Evolutionary conservation across 1,140 invertebrate species (phyloP).

Genomic region (Danaus plexippus): DNA sequence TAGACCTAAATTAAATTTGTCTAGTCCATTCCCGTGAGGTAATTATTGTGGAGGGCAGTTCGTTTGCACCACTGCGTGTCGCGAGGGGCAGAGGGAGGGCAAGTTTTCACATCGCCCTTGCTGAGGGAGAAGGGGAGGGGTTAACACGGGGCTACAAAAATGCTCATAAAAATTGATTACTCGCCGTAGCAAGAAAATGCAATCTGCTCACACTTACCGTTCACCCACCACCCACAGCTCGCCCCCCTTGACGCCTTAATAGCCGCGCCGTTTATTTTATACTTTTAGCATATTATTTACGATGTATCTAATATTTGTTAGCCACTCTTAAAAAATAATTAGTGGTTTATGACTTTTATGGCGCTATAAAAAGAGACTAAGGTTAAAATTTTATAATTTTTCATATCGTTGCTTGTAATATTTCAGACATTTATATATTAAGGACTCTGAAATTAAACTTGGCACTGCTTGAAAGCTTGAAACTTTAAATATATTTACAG

Average conservation of each 20-base stretch:
- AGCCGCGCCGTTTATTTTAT: slow-evolving; percentile 53
- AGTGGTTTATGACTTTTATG: slow-evolving; percentile 6
- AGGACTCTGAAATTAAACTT: no score
- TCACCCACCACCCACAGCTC: slow-evolving; percentile 20
- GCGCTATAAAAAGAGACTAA: background rate
- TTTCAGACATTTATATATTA: no score
- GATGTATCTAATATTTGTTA: slow-evolving; percentile 28
- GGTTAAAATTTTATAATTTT: no score
- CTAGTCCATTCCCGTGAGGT: slow-evolving; percentile 24
- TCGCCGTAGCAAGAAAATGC: slow-evolving; percentile 63
- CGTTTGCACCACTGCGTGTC: slow-evolving; percentile 15
- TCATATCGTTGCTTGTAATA: no score
- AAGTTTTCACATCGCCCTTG: slow-evolving; percentile 26
- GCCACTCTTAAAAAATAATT: slow-evolving; percentile 18
- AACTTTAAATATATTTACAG: no score
- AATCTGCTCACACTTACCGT: slow-evolving; percentile 45
- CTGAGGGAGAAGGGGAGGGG: slow-evolving; percentile 15
- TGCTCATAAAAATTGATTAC: slow-evolving; percentile 69
- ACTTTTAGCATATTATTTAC: slow-evolving; percentile 48
- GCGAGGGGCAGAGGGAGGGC: slow-evolving; percentile 20
- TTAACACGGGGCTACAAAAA: slow-evolving; percentile 51
- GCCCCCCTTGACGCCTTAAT: slow-evolving; percentile 38
- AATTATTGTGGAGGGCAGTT: slow-evolving; percentile 24
- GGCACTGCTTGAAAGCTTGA: no score
- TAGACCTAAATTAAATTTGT: slow-evolving; percentile 25